Evolutionary conservation across 2,888 invertebrate genomes (phyloP).

Genomic region (Oxystoma pomonae): DNA sequence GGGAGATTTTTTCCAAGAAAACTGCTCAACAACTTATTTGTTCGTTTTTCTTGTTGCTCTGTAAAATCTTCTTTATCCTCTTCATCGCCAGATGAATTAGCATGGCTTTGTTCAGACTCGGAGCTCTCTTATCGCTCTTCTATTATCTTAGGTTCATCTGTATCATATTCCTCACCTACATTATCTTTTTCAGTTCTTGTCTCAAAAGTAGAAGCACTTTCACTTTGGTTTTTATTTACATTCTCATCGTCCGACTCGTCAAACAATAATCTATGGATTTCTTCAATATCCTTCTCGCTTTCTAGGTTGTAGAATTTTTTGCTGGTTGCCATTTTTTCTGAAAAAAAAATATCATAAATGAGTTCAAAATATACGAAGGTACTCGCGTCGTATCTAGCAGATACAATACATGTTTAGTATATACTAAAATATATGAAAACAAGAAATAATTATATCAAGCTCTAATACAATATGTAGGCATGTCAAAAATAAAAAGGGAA

Average conservation of each 20-base stretch:
- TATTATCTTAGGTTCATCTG: conserved; percentile 1
- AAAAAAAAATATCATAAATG: neutral
- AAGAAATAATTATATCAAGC: too few relatives aligned
- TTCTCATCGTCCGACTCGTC: neutral
- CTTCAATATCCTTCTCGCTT: neutral
- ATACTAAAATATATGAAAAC: neutral
- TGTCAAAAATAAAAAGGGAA: too few relatives aligned
- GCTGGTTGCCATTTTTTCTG: neutral
- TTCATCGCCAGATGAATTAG: neutral
- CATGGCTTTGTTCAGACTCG: conserved; percentile 3
- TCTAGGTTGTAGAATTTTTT: neutral
- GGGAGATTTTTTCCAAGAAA: conserved; percentile 4
- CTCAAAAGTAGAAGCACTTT: neutral
- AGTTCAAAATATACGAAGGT: neutral
- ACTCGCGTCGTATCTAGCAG: neutral
- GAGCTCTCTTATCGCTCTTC: conserved; percentile 6
- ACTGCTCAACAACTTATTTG: neutral
- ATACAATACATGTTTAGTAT: neutral
- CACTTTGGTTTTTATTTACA: neutral
- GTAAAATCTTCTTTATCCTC: conserved; percentile 4
- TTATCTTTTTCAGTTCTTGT: neutral
- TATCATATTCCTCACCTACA: conserved; percentile 6
- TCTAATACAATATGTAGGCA: too few relatives aligned
- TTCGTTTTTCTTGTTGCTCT: conserved; percentile 4
- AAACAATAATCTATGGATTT: neutral